Percentiles rank a stretch among this genome's conserved stretches.
phyloP scores from a whole-genome alignment of 1,140 invertebrate species.

The Meteorus sp. region DNA sequence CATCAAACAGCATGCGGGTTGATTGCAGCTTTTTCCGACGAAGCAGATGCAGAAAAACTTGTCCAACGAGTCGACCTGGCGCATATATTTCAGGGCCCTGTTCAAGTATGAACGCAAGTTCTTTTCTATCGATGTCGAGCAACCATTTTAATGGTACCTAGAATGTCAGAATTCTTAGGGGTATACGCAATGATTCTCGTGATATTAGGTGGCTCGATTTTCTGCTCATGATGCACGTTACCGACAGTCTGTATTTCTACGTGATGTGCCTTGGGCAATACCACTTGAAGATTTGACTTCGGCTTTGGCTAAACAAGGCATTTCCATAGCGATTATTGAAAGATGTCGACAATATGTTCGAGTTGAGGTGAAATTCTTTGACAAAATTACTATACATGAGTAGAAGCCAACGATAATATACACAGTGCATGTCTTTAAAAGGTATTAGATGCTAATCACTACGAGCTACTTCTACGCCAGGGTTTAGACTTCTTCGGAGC shows the following conservation, averaged over 20 bases:
- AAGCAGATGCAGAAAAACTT: conserved; percentile 52
- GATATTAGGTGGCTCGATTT: conserved; percentile 52
- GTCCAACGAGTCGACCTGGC: conserved; percentile 48
- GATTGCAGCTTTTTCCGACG: conserved; percentile 49
- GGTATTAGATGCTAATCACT: conserved; percentile 53
- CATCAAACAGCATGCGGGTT: conserved; percentile 54
- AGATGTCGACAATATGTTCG: conserved; percentile 54
- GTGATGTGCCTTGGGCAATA: conserved; percentile 59
- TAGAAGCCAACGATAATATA: too few species aligned
- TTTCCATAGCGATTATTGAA: conserved; percentile 47
- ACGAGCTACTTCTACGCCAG: conserved; percentile 52
- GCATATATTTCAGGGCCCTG: conserved; percentile 47
- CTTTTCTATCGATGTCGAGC: neutral
- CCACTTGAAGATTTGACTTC: conserved; percentile 54
- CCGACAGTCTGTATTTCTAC: conserved; percentile 50
- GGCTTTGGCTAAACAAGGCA: conserved; percentile 53
- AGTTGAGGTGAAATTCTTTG: conserved; percentile 48
- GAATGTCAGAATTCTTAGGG: neutral
- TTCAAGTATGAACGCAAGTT: conserved; percentile 45
- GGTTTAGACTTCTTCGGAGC: conserved; percentile 58
- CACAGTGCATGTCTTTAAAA: too few species aligned
- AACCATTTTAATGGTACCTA: conserved; percentile 6
- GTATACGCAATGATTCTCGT: conserved; percentile 5
- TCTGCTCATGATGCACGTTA: conserved; percentile 53
- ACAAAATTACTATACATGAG: too few species aligned